Conservation (phyloP, 1,140 invertebrate genomes). For the Atta texana region DNA sequence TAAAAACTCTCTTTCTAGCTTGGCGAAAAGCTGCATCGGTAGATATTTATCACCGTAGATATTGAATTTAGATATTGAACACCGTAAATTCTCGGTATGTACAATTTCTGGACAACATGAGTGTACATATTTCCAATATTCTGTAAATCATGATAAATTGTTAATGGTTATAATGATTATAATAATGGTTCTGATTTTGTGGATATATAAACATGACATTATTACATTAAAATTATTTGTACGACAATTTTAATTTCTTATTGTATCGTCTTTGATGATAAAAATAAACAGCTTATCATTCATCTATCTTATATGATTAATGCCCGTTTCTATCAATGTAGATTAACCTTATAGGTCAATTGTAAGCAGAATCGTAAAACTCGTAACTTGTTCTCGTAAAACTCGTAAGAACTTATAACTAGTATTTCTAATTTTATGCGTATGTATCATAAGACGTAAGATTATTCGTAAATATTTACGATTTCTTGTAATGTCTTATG, state of each 20-base stretch:
- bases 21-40: not conserved
- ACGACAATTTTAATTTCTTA: not conserved
- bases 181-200: not conserved
- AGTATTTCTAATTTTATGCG: no score
- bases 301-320: not conserved
- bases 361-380: no score
- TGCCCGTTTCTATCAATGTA: no score
- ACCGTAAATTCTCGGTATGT: not conserved
- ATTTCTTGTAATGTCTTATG: no score
- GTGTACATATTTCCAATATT: not conserved
- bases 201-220: not conserved
- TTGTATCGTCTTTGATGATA: not conserved
- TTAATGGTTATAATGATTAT: not conserved
- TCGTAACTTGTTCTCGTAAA: no score
- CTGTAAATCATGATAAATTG: slow-evolving; percentile 3
- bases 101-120: no score
- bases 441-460: no score
- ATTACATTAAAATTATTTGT: not conserved
- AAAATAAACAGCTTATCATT: not conserved
- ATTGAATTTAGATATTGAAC: not conserved
- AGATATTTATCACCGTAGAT: not conserved
- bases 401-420: no score
- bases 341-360: no score
- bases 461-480: no score
- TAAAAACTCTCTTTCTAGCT: slow-evolving; percentile 31